A percentile compares a stretch with the other conserved stretches of the same genome.
These are phyloP conservation scores for Sternotherus odoratus DNA, from an alignment of 2,797 vertebrate genomes.

Conservation along the genomic window DNA sequence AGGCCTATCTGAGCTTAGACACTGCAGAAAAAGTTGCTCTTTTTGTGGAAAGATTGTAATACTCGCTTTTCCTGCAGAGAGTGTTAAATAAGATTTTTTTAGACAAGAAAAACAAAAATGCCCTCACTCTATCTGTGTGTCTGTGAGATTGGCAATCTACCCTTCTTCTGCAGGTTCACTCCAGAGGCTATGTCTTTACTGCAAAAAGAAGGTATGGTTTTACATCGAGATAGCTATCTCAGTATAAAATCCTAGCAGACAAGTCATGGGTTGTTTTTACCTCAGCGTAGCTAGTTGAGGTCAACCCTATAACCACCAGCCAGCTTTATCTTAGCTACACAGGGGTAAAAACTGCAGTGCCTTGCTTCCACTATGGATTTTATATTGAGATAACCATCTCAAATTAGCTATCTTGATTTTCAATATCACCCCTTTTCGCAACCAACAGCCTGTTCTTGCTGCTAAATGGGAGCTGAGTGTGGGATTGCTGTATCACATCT, in stretches of 20 bases:
- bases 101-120: conserved; percentile 69
- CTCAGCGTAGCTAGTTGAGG: background rate
- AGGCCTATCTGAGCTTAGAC: background rate
- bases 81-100: conserved; percentile 67
- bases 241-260: conserved; percentile 42
- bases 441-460: conserved; percentile 45
- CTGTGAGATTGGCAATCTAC: conserved; percentile 40
- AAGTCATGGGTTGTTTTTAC: background rate
- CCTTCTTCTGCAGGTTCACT: background rate
- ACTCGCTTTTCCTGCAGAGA: conserved; percentile 60
- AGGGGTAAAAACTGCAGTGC: background rate
- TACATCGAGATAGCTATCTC: conserved; percentile 44
- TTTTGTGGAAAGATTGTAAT: conserved; percentile 64
- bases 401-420: conserved; percentile 51
- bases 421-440: conserved; percentile 17
- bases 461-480: conserved; percentile 24
- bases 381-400: conserved; percentile 33
- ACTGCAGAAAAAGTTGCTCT: background rate
- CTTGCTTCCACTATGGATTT: conserved; percentile 53
- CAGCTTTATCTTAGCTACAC: conserved; percentile 42
- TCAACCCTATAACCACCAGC: conserved; percentile 25
- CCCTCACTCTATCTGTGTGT: conserved; percentile 27
- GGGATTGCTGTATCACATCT: background rate
- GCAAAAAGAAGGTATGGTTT: conserved; percentile 33
- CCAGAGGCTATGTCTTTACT: conserved; percentile 41